Conservation (phyloP, 2,888 invertebrate species). For the Mimumesa dahlbomi region DNA sequence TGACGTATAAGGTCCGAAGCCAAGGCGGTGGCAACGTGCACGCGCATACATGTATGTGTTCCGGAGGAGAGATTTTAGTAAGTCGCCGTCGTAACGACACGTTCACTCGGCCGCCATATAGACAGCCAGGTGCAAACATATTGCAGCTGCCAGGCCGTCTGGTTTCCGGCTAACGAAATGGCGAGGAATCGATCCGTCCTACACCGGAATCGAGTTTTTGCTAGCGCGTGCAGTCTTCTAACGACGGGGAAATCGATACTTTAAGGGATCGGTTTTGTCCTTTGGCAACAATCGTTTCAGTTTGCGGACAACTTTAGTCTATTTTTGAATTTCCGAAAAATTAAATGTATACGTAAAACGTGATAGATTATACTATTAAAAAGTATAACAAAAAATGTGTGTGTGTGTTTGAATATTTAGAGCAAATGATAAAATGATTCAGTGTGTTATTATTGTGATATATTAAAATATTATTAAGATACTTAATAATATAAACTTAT, state of each 20-base stretch:
- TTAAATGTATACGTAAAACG: too few relatives aligned
- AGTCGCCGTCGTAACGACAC: conserved; percentile 34
- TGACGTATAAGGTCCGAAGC: conserved; percentile 59
- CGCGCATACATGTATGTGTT: conserved; percentile 20
- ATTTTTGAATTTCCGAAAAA: too few relatives aligned
- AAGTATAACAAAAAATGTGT: too few relatives aligned
- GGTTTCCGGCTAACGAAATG: conserved; percentile 48
- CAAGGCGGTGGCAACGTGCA: conserved; percentile 19
- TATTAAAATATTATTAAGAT: too few relatives aligned
- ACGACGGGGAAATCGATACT: conserved; percentile 23
- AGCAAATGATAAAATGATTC: too few relatives aligned
- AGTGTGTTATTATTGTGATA: too few relatives aligned
- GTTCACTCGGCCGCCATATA: conserved; percentile 20
- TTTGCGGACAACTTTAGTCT: too few relatives aligned
- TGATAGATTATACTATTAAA: too few relatives aligned
- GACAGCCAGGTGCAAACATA: conserved; percentile 57
- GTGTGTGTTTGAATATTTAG: too few relatives aligned
- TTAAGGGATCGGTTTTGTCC: not conserved
- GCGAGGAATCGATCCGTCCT: conserved; percentile 60
- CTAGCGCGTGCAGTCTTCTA: not conserved
- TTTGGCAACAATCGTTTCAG: too few relatives aligned
- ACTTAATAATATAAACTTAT: too few relatives aligned
- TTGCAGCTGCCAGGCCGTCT: conserved; percentile 55
- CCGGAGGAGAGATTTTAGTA: conserved; percentile 44
- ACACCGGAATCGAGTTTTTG: conserved; percentile 26